A percentile compares a stretch with the other conserved stretches of the same genome.
phyloP scores from a whole-genome alignment of 2,113 vertebrate genomes.

The Eurystomus gularis region DNA sequence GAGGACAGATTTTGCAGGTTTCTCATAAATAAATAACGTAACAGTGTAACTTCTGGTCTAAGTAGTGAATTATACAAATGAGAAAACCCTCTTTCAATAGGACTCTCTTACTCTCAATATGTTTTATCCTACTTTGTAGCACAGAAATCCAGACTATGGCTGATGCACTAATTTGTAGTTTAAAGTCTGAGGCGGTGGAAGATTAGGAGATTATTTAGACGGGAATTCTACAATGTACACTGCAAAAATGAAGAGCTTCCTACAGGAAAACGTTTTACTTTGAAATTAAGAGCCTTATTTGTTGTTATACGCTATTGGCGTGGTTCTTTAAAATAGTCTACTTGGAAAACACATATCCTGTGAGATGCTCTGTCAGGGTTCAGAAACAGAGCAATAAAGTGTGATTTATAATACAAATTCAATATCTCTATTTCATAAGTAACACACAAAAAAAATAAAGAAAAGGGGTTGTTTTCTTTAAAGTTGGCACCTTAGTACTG shows the following conservation, averaged over 20 bases:
- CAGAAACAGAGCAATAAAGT: background rate
- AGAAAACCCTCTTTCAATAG: background rate
- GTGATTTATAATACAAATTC: background rate
- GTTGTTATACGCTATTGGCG: background rate
- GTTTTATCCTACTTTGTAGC: background rate
- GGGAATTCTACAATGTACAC: background rate
- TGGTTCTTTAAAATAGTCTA: background rate
- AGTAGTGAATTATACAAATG: background rate
- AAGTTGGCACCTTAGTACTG: background rate
- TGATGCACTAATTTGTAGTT: background rate
- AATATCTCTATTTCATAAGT: background rate
- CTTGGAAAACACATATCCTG: background rate
- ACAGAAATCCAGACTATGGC: background rate
- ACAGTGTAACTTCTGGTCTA: background rate
- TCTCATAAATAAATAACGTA: background rate
- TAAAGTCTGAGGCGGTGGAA: background rate
- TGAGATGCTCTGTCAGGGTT: background rate
- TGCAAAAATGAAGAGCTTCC: background rate
- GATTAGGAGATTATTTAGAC: background rate
- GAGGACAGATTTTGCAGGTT: background rate
- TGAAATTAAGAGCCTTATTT: background rate
- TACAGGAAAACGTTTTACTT: background rate
- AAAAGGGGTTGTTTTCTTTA: background rate
- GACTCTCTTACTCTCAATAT: background rate
- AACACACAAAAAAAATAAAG: background rate